These are phyloP conservation scores for Ophion ventricosus DNA, from an alignment of 2,888 invertebrate species.

Conservation along the genomic window DNA sequence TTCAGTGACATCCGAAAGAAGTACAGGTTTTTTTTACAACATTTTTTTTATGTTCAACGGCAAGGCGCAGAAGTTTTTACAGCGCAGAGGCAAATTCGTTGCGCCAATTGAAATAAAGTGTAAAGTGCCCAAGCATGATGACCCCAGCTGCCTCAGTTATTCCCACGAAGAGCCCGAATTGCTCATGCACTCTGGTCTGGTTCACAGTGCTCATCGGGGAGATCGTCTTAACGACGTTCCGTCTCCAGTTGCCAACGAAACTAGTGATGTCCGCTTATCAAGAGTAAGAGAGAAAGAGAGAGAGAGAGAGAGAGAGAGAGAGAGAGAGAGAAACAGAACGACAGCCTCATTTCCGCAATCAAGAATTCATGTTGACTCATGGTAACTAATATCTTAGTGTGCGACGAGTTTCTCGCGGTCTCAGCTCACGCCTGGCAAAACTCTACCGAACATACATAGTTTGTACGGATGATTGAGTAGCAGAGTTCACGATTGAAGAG, in stretches of 20 bases:
- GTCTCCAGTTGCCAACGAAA: constrained; percentile 25
- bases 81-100: neutral
- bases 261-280: constrained; percentile 39
- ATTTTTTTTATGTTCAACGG: neutral
- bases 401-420: constrained; percentile 46
- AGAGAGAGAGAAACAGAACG: constrained; percentile 24
- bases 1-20: neutral
- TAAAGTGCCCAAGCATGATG: constrained; percentile 30
- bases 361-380: constrained; percentile 75
- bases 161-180: constrained; percentile 32
- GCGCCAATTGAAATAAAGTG: constrained; percentile 36
- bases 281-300: constrained; percentile 1
- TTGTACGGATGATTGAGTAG: constrained; percentile 56
- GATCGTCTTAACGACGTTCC: constrained; percentile 45
- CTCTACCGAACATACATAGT: constrained; percentile 30
- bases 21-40: neutral
- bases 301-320: constrained; percentile 2
- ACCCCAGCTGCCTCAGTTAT: constrained; percentile 15
- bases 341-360: constrained; percentile 76
- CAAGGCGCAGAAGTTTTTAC: neutral
- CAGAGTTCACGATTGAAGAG: constrained; percentile 43
- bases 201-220: constrained; percentile 7
- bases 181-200: constrained; percentile 23
- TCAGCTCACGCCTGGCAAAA: constrained; percentile 38
- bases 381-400: constrained; percentile 69